These are phyloP conservation scores for Epirrhoe alternata DNA, from an alignment of 2,888 invertebrate genomes.

Conservation along the genomic window DNA sequence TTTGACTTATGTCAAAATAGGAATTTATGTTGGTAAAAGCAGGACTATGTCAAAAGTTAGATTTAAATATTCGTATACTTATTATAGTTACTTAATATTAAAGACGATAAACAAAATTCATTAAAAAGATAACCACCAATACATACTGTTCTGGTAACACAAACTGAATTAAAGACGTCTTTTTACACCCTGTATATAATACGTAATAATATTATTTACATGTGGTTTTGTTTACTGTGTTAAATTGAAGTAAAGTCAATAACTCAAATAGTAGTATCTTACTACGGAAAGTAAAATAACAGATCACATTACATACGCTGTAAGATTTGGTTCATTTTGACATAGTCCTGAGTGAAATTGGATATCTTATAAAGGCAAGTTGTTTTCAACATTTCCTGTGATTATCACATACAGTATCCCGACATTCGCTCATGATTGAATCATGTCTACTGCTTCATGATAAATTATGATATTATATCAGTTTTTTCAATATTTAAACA, in stretches of 20 bases:
- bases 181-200: too few species aligned
- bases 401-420: conserved; percentile 20
- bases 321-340: conserved; percentile 2
- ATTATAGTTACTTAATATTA: too few species aligned
- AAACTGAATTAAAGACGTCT: too few species aligned
- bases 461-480: conserved; percentile 38
- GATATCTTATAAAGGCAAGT: conserved; percentile 14
- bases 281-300: background rate
- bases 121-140: too few species aligned
- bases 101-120: too few species aligned
- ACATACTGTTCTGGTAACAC: too few species aligned
- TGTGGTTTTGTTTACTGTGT: too few species aligned
- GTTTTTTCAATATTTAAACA: conserved; percentile 46
- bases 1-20: conserved; percentile 12
- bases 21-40: background rate
- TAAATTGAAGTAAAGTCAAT: too few species aligned
- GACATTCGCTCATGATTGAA: conserved; percentile 26
- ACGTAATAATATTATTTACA: too few species aligned
- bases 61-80: background rate
- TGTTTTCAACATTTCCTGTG: conserved; percentile 22
- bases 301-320: background rate
- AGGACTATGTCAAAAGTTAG: background rate
- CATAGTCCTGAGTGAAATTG: conserved; percentile 7
- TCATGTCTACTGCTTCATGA: conserved; percentile 27
- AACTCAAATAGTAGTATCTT: too few species aligned